A percentile compares a stretch with the other conserved stretches of the same genome.
phyloP scores from a whole-genome alignment of 1,140 invertebrate species.

The Pinna nobilis region DNA sequence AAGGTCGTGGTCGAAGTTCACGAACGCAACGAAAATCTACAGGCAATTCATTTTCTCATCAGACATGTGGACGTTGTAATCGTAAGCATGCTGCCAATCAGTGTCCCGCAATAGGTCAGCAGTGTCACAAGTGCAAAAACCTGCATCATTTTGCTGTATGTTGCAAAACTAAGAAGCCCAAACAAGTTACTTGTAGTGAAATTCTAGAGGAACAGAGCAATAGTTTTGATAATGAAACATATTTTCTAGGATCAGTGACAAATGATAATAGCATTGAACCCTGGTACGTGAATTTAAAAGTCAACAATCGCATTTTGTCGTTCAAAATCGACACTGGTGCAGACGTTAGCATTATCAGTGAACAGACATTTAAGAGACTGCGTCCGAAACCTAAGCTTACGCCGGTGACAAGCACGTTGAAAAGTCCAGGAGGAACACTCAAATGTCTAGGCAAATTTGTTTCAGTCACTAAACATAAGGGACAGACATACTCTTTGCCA shows the following conservation, averaged over 20 bases:
- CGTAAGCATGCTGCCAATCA: background rate
- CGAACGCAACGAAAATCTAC: background rate
- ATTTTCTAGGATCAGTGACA: background rate
- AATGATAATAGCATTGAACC: background rate
- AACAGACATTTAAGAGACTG: too few relatives aligned
- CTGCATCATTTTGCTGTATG: conserved; percentile 7
- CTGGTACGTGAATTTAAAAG: background rate
- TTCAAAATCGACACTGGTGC: background rate
- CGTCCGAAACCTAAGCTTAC: too few relatives aligned
- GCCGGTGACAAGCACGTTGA: background rate
- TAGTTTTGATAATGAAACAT: background rate
- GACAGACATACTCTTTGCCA: background rate
- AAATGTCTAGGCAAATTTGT: background rate
- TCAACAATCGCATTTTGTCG: background rate
- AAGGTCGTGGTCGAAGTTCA: background rate
- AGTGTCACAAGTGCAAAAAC: conserved; percentile 3
- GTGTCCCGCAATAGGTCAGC: background rate
- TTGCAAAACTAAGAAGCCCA: background rate
- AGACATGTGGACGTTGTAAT: conserved; percentile 5
- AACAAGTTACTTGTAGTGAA: background rate
- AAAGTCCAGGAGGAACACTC: background rate
- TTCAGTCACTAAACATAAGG: background rate
- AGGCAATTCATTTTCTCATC: background rate
- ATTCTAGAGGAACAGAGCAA: background rate
- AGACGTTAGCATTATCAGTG: background rate